Evolutionary conservation across 1,140 invertebrate species (phyloP), one percentile per base, ranked within the genome.

Genomic region (Varroa destructor): DNA sequence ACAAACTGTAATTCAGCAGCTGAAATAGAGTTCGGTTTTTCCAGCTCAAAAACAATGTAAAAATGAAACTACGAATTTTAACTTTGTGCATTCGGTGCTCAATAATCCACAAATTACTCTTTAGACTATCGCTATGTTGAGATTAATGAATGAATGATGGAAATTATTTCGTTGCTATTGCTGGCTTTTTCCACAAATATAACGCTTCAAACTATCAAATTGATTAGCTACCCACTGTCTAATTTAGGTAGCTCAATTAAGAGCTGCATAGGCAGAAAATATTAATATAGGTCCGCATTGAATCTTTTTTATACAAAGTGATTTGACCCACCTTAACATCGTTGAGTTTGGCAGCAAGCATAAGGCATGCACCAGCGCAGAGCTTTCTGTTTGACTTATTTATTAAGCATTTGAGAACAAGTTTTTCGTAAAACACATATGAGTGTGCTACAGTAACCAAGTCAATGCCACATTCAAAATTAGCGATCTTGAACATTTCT

Each of bases 391-490:
- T 97, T 78, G 89, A 87, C 81, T 97, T 98, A 76, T 92, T 95
- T 14, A 98, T 91, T 55, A 95, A 67, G 81, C 78, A 90, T 76
- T 88, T 87, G 55, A 97, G 81, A 77, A 97, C 93, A 5, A 98
- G 82, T 78, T 95, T 95, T 80, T 98, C 94, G 83, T 96, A 97
- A 80, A 94, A 97, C 43, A 97, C 93, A 79, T 97, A 97, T 0
- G 93, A 89, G 81, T 94, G 91, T 51, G 93, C 93, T 43, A 97
- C 90, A 8, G 90, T 93, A 73, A 96, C 81, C 56, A 95, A 81
- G 81, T 97, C 93, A 74, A 88, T 84, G 74, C 86, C 87, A 77
- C 86, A 87, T 79, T 83, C 79, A 71, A 78, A 77, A 72, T 76
- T 90, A 1, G 89, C 90, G 73, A 97, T 95, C 82, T 91, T 90